Evolutionary conservation across 2,113 vertebrate species (phyloP), one percentile per base, ranked within the genome.

Genomic region (Cervus canadensis): DNA sequence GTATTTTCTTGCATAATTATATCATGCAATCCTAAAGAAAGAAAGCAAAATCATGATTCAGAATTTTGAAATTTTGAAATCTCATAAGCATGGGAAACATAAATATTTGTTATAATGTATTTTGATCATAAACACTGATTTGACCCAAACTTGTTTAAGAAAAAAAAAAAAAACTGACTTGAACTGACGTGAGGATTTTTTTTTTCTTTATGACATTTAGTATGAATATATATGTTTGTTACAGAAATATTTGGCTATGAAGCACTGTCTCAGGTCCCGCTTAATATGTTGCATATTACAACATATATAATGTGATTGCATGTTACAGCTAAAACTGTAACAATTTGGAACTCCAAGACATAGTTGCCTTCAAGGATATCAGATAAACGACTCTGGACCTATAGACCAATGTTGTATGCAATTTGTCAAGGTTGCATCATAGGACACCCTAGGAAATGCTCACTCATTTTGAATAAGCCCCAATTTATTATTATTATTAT

Each of bases 61-160:
- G 7, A 84, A 36, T 28, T 76, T 89, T 85, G 9, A 81, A 56
- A 94, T 36, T 94, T 96, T 95, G 28, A 88, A 93, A 91, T 85
- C 7, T 12, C 43, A 76, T 57, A 74, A 64, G 9, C 33, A 96
- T 21, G 82, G 30, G 74, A 89, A 78, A 36, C 7, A 87, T 25
- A 89, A 86, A 52, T 0, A 21, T 33, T 89, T 95, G 71, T 67
- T 3, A 5, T 83, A 83, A 84, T 54, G 76, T 17, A 87, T 19
- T 83, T 79, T 81, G 13, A 67, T 91, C 5, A 36, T n/a, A 81
- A 94, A 54, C 71, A 3, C 5, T 83, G n/a, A 76, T 28, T 26
- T 54, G 19, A 85, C 16, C 40, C 90, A 30, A 59, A 57, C 3
- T 71, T 36, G n/a, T 98, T 89, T 87, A 28, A 28, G 36, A 40